Evolutionary conservation across 2,113 vertebrate species (phyloP).

Genomic region (Synodontis membranacea): DNA sequence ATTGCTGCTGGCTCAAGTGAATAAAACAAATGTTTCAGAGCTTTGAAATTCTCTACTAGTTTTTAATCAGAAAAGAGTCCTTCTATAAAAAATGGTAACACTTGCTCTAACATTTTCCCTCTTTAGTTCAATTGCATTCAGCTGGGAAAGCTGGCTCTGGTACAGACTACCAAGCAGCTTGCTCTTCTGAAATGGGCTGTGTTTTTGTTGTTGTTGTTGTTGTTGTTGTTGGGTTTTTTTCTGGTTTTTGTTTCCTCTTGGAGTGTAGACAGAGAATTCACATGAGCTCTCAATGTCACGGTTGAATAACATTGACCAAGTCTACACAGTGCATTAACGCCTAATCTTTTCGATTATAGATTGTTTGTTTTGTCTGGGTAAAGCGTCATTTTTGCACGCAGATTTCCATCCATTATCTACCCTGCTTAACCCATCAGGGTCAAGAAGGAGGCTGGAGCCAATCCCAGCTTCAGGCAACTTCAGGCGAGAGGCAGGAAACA

Average conservation of each 20-base stretch:
- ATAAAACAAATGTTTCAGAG: not conserved
- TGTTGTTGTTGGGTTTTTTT: too few relatives aligned
- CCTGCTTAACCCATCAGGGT: too few relatives aligned
- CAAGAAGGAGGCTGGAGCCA: too few relatives aligned
- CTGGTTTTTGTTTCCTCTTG: not conserved
- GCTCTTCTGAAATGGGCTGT: constrained; percentile 23
- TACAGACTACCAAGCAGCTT: not conserved
- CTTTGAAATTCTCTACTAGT: not conserved
- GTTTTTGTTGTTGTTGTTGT: not conserved
- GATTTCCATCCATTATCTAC: too few relatives aligned
- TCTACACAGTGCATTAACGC: constrained; percentile 1
- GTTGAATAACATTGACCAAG: not conserved
- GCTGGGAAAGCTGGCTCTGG: not conserved
- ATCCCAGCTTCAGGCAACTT: too few relatives aligned
- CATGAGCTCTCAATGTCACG: constrained; percentile 1
- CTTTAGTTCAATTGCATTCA: not conserved
- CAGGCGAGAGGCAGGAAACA: too few relatives aligned
- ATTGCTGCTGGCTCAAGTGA: not conserved
- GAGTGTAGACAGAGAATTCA: not conserved
- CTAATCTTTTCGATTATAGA: not conserved
- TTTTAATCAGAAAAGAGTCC: not conserved
- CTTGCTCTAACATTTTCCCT: not conserved
- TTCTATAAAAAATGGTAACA: not conserved
- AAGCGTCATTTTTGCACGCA: too few relatives aligned
- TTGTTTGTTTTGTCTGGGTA: not conserved